Evolutionary conservation across 2,113 vertebrate species (phyloP), one percentile per base, ranked within the genome.

Genomic region (Naja naja): DNA sequence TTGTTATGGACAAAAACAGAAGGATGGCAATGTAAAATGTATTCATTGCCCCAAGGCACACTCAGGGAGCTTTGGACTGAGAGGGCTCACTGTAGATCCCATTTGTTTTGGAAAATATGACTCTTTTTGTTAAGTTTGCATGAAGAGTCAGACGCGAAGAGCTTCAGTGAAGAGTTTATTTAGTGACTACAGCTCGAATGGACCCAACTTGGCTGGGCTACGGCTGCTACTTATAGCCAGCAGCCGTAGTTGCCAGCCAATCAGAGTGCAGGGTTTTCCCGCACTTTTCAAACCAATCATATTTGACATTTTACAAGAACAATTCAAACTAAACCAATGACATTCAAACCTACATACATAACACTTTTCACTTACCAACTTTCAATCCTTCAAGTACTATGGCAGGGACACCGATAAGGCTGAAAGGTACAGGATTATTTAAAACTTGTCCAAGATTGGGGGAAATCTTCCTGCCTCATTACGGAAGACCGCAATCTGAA

Each of bases 391-490:
- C 25, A 94, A 90, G n/a, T 20, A 27, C 9, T 11, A 0, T 14
- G 5, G 18, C n/a, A 23, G 2, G 74, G 6, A 81, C 43, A 81
- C 34, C 1, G 3, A 43, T 12, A 85, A 90, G 85, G 47, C 64
- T 94, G 85, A 85, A 45, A 91, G 60, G 45, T 93, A 18, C 90
- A 54, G 11, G 0, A 0, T 56, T 58, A 89, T 93, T 93, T 90
- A 94, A 30, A 93, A 4, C 14, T 20, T 25, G 5, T 93, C 93
- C 92, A 23, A 43, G n/a, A 94, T n/a, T 94, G 92, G 88, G 64
- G 93, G 0, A 25, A 94, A 95, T 52, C 1, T 81, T 88, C 87
- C 89, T 90, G n/a, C 95, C 92, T 53, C 14, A 3, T 87, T 14
- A 10, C 1, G 86, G 47, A 52, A 94, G 58, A 94, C 91, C 1